Percentiles rank a stretch among this genome's conserved stretches.
Conservation (phyloP, 1,140 invertebrate genomes). For the Mya arenaria region DNA sequence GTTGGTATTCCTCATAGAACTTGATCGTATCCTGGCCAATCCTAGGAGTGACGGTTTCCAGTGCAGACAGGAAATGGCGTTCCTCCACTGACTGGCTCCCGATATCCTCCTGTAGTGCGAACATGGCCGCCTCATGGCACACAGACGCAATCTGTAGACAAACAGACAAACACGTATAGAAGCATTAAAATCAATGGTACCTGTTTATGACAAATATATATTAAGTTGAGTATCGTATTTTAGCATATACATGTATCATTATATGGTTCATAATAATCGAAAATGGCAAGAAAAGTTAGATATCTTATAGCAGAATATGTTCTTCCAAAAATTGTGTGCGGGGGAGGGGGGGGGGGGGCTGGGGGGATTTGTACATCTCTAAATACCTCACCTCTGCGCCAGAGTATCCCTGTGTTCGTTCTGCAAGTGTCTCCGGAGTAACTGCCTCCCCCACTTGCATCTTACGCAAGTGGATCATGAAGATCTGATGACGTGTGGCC, state of each 20-base stretch:
- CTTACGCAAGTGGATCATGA: constrained; percentile 84
- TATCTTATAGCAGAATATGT: no score
- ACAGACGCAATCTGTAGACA: constrained; percentile 89
- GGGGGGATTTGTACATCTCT: no score
- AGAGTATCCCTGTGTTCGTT: constrained; percentile 89
- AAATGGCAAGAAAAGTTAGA: no score
- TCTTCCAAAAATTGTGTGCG: no score
- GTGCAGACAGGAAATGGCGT: constrained; percentile 87
- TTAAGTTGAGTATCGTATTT: no score
- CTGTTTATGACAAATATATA: no score
- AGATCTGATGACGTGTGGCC: constrained; percentile 87
- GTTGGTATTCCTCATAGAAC: constrained; percentile 86
- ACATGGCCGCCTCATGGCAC: constrained; percentile 92
- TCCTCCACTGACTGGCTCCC: constrained; percentile 82
- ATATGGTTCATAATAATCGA: no score
- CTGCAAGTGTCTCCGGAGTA: constrained; percentile 85
- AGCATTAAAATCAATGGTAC: no score
- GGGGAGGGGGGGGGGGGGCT: no score
- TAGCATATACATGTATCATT: no score
- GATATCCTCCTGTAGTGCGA: constrained; percentile 89
- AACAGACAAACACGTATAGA: no score
- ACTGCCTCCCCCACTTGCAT: constrained; percentile 86
- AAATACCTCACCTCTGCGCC: constrained; percentile 89
- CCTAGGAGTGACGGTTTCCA: constrained; percentile 87
- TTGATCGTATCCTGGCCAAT: constrained; percentile 86